Evolutionary conservation across 2,113 vertebrate genomes (phyloP).

Genomic region (Cyprinus carpio): DNA sequence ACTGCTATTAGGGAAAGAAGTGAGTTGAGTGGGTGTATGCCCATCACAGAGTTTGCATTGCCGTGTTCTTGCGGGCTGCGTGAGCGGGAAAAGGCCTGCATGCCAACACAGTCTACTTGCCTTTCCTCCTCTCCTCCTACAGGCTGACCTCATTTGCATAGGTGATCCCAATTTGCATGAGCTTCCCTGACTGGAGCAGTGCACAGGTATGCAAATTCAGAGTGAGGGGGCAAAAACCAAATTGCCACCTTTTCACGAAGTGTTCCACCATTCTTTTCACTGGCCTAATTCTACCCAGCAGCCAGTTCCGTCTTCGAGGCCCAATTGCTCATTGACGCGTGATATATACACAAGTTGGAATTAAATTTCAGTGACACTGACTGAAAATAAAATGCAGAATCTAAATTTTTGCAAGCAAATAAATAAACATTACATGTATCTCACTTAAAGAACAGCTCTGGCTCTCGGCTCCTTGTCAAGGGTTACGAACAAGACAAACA

Average conservation of each 20-base stretch:
- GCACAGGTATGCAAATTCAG: constrained; percentile 57
- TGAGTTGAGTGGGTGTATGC: constrained; percentile 47
- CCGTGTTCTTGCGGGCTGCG: constrained; percentile 27
- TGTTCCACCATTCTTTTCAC: constrained; percentile 44
- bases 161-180: constrained; percentile 52
- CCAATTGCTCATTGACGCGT: constrained; percentile 48
- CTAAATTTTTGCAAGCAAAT: not conserved
- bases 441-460: not conserved
- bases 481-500: constrained; percentile 19
- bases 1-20: constrained; percentile 10
- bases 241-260: constrained; percentile 49
- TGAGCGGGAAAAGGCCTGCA: constrained; percentile 30
- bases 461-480: not conserved
- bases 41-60: constrained; percentile 25
- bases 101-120: constrained; percentile 39
- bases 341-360: constrained; percentile 40
- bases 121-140: constrained; percentile 53
- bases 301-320: constrained; percentile 31
- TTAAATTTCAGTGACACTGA: constrained; percentile 52
- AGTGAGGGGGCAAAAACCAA: constrained; percentile 23
- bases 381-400: constrained; percentile 33
- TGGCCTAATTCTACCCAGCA: constrained; percentile 42
- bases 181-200: constrained; percentile 44
- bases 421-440: constrained; percentile 1
- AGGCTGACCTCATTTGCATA: constrained; percentile 53